Conservation (phyloP, 2,888 invertebrate species). For the Drosophila peninsularis region DNA sequence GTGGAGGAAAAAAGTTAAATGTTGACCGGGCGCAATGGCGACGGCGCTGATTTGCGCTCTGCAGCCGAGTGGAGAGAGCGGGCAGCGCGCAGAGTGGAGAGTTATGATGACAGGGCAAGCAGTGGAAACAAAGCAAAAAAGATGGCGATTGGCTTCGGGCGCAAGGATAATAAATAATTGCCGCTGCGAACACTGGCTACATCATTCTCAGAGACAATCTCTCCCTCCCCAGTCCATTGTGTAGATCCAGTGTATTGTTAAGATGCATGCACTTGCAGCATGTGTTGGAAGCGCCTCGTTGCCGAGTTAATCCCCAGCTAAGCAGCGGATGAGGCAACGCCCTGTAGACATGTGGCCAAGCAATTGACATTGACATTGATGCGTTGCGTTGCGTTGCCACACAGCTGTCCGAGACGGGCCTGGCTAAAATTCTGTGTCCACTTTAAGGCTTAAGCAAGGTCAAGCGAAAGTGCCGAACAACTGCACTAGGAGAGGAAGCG, state of each 20-base stretch:
- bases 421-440: conserved; percentile 49
- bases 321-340: conserved; percentile 71
- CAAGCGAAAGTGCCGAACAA: conserved; percentile 56
- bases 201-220: conserved; percentile 52
- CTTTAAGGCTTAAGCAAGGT: conserved; percentile 65
- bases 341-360: conserved; percentile 52
- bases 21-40: conserved; percentile 57
- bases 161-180: conserved; percentile 77
- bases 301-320: conserved; percentile 67
- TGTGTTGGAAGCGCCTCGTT: conserved; percentile 57
- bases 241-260: too few species aligned
- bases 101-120: conserved; percentile 58
- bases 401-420: conserved; percentile 31
- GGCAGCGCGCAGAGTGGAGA: conserved; percentile 16
- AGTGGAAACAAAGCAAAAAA: conserved; percentile 35
- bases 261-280: conserved; percentile 57
- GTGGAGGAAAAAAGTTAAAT: conserved; percentile 58
- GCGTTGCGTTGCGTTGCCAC: conserved; percentile 4
- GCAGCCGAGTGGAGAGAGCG: conserved; percentile 6
- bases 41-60: conserved; percentile 65
- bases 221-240: background rate
- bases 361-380: conserved; percentile 70
- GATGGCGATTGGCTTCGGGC: conserved; percentile 65
- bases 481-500: conserved; percentile 8
- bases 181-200: conserved; percentile 61